Percentiles rank a stretch among this genome's conserved stretches.
Evolutionary conservation across 2,797 vertebrate genomes (phyloP).

Genomic region (Heterohyrax brucei): DNA sequence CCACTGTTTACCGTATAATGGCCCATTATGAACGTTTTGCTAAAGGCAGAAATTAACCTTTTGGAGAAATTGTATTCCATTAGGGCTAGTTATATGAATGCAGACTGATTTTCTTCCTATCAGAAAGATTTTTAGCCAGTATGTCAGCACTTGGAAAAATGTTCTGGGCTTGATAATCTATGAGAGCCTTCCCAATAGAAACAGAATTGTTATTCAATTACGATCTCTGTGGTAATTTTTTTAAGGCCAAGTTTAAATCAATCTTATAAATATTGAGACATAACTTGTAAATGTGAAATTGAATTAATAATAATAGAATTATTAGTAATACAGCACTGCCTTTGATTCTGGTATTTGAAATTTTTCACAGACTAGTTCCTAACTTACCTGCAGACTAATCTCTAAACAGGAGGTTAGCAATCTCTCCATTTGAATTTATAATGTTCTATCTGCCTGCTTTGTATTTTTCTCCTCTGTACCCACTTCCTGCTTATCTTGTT

Average conservation of each 20-base stretch:
- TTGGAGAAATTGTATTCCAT: slow-evolving; percentile 67
- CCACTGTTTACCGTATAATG: slow-evolving; percentile 33
- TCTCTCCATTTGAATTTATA: not conserved
- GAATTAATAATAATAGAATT: slow-evolving; percentile 67
- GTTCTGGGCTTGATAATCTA: not conserved
- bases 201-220: slow-evolving; percentile 35
- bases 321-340: not conserved
- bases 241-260: slow-evolving; percentile 66
- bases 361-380: not conserved
- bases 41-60: slow-evolving; percentile 78
- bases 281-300: slow-evolving; percentile 48
- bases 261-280: slow-evolving; percentile 70
- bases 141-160: slow-evolving; percentile 67
- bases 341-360: slow-evolving; percentile 58
- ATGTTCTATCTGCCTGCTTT: not conserved
- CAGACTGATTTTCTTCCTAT: slow-evolving; percentile 73
- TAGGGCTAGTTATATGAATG: slow-evolving; percentile 71
- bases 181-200: slow-evolving; percentile 56
- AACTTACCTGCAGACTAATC: not conserved
- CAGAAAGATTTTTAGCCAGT: not conserved
- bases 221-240: slow-evolving; percentile 78
- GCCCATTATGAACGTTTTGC: slow-evolving; percentile 56
- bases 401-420: not conserved
- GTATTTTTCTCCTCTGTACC: not conserved
- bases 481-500: not conserved